Evolutionary conservation across 2,113 vertebrate genomes (phyloP).

Genomic region (Datnioides undecimradiatus): DNA sequence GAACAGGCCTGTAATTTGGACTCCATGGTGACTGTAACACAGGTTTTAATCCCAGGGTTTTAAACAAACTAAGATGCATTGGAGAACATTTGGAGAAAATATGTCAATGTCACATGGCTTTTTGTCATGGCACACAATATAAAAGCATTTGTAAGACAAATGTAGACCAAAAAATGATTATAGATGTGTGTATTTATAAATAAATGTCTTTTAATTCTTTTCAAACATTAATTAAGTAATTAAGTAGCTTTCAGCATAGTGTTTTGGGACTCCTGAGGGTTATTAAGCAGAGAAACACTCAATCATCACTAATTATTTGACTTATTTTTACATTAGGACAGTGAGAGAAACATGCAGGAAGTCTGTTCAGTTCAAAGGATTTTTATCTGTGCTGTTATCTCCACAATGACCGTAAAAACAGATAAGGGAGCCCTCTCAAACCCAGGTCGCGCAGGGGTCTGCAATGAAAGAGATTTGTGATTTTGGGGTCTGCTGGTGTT

Average conservation of each 20-base stretch:
- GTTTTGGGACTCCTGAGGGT: background rate
- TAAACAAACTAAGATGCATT: conserved; percentile 43
- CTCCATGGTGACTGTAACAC: conserved; percentile 57
- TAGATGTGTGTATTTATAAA: too few species aligned
- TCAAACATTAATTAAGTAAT: background rate
- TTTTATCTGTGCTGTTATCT: conserved; percentile 54
- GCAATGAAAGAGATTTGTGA: conserved; percentile 29
- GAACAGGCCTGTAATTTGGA: conserved; percentile 53
- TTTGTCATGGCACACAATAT: background rate
- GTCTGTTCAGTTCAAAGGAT: conserved; percentile 39
- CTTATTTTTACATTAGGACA: conserved; percentile 31
- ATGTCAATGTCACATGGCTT: background rate
- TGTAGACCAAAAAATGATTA: background rate
- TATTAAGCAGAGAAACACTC: background rate
- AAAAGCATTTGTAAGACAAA: background rate
- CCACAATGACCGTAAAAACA: conserved; percentile 22
- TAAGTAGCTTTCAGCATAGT: background rate
- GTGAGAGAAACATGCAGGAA: conserved; percentile 16
- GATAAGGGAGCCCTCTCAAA: conserved; percentile 33
- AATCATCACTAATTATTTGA: conserved; percentile 29
- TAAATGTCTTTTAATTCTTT: too few species aligned
- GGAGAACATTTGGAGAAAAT: conserved; percentile 19
- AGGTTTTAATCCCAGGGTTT: conserved; percentile 27
- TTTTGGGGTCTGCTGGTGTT: background rate
- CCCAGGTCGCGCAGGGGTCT: conserved; percentile 38